Base-by-base conservation (phyloP, 2,888 invertebrate genomes). In the Steinernema hermaphroditum region DNA sequence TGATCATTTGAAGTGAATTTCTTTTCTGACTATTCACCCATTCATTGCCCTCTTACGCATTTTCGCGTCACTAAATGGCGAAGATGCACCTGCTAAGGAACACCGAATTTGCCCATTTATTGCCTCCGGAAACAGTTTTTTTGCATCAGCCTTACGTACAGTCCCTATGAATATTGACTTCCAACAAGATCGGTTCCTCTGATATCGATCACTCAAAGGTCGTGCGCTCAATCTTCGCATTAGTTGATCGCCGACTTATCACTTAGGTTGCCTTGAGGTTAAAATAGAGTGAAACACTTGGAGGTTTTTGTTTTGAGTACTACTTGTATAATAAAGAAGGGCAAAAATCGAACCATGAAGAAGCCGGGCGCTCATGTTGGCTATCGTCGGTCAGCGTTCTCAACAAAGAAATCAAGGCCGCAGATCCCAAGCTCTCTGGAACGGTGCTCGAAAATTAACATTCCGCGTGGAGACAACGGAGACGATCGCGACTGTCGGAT, bases 301-400 rank as follows among this genome's bases (percentile, higher is more conserved):
- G 12, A 37, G 37, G 37, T 37, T 4, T 37, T 12, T 4, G 37
- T n/a, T n/a, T n/a, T n/a, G n/a, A n/a, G n/a, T 14, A 14, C 41
- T 41, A 41, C 41, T 9, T 41, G 41, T 41, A 41, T 41, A 9
- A 9, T 41, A 41, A 41, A 19, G 4, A 46, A 46, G n/a, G 8
- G 37, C 12, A 37, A 62, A 62, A 32, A 16, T 29, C 62, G 16
- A 9, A 62, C 62, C 62, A 9, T 62, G 32, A 29, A 62, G 62
- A 62, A 62, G 62, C 32, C 27, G 8, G 62, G 32, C 27, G 27
- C 62, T 62, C 62, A 62, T 62, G 8, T 16, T 62, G 62, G 62
- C 27, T 32, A 9, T n/a, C 27, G 12, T 29, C 16, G 34, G 32
- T 19, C 50, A n/a, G 46, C 46, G 62, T 14, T 32, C 27, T 24